Base-by-base conservation (phyloP, 2,113 vertebrate genomes). In the Urocitellus parryii region DNA sequence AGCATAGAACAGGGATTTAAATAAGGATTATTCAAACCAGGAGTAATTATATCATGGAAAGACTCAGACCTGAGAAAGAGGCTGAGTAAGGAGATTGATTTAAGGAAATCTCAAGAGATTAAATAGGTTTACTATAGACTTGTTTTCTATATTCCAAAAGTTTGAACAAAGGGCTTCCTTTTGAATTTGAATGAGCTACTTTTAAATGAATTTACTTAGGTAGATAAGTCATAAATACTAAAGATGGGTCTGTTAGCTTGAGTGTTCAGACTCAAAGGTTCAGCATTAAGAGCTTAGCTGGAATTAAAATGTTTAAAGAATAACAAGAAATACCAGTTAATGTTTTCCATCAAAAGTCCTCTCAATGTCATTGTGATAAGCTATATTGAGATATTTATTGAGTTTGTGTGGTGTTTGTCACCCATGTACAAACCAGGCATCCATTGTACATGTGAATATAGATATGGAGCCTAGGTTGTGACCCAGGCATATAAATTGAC, bases 21-120 rank as follows among this genome's bases (percentile, higher is more conserved):
- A 80, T 34, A 77, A 91, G 42, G 70, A 67, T 90, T 94, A 80
- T 83, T 90, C 58, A 95, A 76, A 65, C 42, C 42, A 92, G n/a
- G 79, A 86, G 58, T 90, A 48, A 73, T 16, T 76, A 24, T 65
- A 32, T 92, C 27, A 77, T 84, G 7, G 88, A 51, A 10, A 88
- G 20, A 63, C 20, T 42, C 22, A 96, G 39, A 82, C 14, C 39
- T 17, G 20, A 90, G 34, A 85, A 91, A 73, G 25, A 39, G 61
- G 8, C 37, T 29, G 8, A 94, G 65, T 84, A 61, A 74, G 34
- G 86, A 92, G 18, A 95, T 56, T 90, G 68, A 74, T 56, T 39
- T 65, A 77, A 88, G 39, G 42, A 91, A 93, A 86, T 74, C 11
- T 68, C 13, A 48, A 77, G 14, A 90, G 17, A 65, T 25, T 68